Percentiles rank a stretch among this genome's conserved stretches.
phyloP scores from a whole-genome alignment of 2,113 vertebrate species.

The Cisticola juncidis region DNA sequence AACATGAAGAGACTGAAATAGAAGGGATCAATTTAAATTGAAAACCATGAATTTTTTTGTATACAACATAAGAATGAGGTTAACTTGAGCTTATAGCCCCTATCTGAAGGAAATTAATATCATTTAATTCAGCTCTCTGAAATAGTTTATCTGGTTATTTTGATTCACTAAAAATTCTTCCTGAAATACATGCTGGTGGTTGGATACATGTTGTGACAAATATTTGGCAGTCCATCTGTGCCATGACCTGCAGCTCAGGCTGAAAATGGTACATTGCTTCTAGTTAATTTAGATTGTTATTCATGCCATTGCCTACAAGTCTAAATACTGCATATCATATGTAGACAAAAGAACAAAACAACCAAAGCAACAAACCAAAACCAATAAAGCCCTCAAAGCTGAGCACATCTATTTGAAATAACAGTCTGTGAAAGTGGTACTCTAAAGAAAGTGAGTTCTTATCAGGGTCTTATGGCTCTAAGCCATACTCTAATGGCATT shows the following conservation, averaged over 20 bases:
- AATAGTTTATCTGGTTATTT: neutral
- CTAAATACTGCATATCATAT: neutral
- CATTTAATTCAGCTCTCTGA: neutral
- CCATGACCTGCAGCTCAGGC: neutral
- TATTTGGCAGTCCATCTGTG: neutral
- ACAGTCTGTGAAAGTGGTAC: neutral
- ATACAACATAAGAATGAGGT: neutral
- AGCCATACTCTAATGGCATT: neutral
- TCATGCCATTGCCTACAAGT: neutral
- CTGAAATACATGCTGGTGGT: neutral
- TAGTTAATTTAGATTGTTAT: conserved; percentile 18
- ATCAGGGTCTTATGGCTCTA: neutral
- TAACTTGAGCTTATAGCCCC: neutral
- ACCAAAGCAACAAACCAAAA: neutral
- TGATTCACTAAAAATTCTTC: neutral
- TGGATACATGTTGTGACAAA: neutral
- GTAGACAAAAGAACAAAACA: neutral
- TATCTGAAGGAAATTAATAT: neutral
- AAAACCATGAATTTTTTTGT: neutral
- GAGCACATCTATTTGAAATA: neutral
- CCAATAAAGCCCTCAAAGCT: neutral
- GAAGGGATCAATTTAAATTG: neutral
- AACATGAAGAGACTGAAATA: neutral
- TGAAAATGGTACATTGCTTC: neutral
- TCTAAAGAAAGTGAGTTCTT: neutral